phyloP scores from a whole-genome alignment of 2,113 vertebrate species.

The Ibidorhyncha struthersii region DNA sequence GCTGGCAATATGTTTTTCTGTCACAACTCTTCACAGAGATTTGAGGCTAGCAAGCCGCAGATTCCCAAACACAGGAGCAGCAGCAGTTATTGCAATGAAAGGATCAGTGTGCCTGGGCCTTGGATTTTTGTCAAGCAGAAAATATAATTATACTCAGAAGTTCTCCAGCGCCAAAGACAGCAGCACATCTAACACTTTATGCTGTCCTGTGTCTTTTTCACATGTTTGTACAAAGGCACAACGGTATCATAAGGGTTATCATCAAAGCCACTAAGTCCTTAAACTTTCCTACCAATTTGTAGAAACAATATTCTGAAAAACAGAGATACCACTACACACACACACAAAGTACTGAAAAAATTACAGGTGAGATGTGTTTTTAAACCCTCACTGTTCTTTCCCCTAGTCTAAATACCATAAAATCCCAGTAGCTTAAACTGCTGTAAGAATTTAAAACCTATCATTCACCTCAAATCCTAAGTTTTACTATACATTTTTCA shows the following conservation, averaged over 20 bases:
- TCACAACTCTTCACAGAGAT: not conserved
- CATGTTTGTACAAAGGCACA: not conserved
- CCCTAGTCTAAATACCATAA: not conserved
- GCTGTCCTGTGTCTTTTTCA: not conserved
- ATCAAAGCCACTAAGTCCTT: slow-evolving; percentile 14
- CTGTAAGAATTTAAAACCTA: not conserved
- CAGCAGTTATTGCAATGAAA: not conserved
- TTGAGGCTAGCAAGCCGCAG: not conserved
- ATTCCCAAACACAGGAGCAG: not conserved
- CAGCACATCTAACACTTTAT: not conserved
- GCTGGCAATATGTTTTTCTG: not conserved
- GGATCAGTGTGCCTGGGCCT: not conserved
- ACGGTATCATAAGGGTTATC: not conserved
- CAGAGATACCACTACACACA: not conserved
- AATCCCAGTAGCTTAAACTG: not conserved
- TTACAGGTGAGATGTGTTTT: not conserved
- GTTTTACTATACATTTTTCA: not conserved
- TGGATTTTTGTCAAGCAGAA: slow-evolving; percentile 2
- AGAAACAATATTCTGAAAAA: slow-evolving; percentile 18
- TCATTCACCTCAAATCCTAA: not conserved
- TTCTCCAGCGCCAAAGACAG: not conserved
- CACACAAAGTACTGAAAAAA: not conserved
- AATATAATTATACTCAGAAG: not conserved
- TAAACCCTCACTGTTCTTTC: not conserved
- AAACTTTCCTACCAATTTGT: not conserved